Percentiles rank a stretch among this genome's conserved stretches.
Conservation (phyloP, 2,888 invertebrate genomes). For the Lasius fuliginosus region DNA sequence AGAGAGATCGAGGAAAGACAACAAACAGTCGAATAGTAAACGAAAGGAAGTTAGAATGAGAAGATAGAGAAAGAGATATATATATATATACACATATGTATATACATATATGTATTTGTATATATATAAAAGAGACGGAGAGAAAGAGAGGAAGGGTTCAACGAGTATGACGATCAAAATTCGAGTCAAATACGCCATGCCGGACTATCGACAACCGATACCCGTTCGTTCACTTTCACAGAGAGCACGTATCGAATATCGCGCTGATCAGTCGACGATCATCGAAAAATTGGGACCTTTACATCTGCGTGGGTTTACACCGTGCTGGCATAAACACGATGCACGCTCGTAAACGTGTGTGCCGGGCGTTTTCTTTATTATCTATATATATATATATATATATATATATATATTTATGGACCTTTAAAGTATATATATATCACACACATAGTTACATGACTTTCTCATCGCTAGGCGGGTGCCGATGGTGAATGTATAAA, state of each 20-base stretch:
- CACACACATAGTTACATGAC: conserved; percentile 60
- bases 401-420: conserved; percentile 27
- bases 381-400: conserved; percentile 13
- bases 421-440: conserved; percentile 51
- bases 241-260: conserved; percentile 31
- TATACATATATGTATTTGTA: background rate
- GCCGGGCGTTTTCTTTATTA: conserved; percentile 9
- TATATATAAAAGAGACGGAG: conserved; percentile 29
- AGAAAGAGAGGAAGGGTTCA: conserved; percentile 53
- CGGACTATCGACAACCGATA: conserved; percentile 31
- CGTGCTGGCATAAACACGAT: conserved; percentile 6
- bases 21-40: conserved; percentile 47
- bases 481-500: conserved; percentile 82
- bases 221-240: conserved; percentile 37
- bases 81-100: background rate
- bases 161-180: conserved; percentile 48
- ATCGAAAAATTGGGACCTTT: conserved; percentile 27
- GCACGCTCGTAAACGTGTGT: conserved; percentile 13
- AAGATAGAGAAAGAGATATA: conserved; percentile 10
- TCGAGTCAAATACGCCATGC: conserved; percentile 38
- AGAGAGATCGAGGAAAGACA: background rate
- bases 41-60: conserved; percentile 52
- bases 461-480: conserved; percentile 84
- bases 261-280: conserved; percentile 31
- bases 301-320: conserved; percentile 6